Evolutionary conservation across 2,888 invertebrate genomes (phyloP).

Genomic region (Tipula helvola): DNA sequence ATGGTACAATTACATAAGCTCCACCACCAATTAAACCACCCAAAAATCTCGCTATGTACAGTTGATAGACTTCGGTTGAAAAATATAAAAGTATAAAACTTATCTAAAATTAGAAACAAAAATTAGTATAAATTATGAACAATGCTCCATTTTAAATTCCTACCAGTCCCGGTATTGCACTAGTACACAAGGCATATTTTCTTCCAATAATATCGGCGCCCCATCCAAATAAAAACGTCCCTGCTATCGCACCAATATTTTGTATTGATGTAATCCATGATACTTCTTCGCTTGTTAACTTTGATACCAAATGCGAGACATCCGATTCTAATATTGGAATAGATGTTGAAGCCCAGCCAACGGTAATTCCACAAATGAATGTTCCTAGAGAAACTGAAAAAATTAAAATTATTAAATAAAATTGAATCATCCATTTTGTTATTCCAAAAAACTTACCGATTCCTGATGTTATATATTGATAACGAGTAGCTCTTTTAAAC

Average conservation of each 20-base stretch:
- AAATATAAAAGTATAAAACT: neutral
- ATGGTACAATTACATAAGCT: neutral
- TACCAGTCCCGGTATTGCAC: neutral
- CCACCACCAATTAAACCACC: slow-evolving; percentile 1
- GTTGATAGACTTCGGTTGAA: neutral
- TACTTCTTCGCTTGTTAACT: neutral
- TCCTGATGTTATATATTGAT: neutral
- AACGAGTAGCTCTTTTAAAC: neutral
- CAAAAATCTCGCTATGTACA: neutral
- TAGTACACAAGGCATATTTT: neutral
- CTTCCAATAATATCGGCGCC: neutral
- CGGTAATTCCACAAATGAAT: neutral
- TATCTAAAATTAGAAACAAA: neutral
- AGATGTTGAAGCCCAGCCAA: neutral
- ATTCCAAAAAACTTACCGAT: neutral
- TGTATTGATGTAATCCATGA: slow-evolving; percentile 1
- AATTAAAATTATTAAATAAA: neutral
- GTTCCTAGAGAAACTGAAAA: neutral
- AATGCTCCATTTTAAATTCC: neutral
- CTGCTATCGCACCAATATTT: neutral
- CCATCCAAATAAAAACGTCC: neutral
- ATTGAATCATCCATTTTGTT: neutral
- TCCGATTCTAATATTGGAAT: neutral
- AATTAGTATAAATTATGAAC: neutral
- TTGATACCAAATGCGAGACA: neutral